A percentile compares a stretch with the other conserved stretches of the same genome.
Conservation (phyloP, 2,888 invertebrate genomes). For the Selenia dentaria region DNA sequence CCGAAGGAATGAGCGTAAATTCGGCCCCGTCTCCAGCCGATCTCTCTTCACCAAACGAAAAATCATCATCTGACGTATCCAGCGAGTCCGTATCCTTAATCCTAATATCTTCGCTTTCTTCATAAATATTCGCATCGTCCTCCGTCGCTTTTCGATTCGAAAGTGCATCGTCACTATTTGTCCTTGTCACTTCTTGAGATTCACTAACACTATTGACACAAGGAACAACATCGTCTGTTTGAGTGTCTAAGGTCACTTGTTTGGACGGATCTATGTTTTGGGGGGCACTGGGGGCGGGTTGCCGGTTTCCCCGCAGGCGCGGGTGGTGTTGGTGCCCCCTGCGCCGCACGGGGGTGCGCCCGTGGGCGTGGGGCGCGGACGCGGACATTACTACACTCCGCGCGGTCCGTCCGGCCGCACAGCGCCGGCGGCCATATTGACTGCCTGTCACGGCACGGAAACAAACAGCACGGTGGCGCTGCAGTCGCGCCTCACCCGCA, state of each 20-base stretch:
- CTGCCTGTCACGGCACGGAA: conserved; percentile 54
- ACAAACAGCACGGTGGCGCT: conserved; percentile 60
- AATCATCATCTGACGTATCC: conserved; percentile 71
- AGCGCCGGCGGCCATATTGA: conserved; percentile 86
- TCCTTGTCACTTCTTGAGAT: conserved; percentile 83
- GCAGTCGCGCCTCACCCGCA: conserved; percentile 55
- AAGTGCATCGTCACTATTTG: conserved; percentile 84
- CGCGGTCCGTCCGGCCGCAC: conserved; percentile 77
- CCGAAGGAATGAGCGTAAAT: conserved; percentile 56
- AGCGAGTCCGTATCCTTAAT: conserved; percentile 59
- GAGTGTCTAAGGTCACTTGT: conserved; percentile 73
- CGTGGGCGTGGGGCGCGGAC: conserved; percentile 83
- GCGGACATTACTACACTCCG: conserved; percentile 82
- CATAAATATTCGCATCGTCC: conserved; percentile 66
- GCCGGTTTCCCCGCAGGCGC: conserved; percentile 86
- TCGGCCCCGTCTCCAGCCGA: conserved; percentile 78
- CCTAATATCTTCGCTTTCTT: conserved; percentile 68
- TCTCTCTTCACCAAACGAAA: conserved; percentile 71
- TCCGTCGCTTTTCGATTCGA: conserved; percentile 73
- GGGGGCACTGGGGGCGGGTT: conserved; percentile 74
- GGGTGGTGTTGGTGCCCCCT: conserved; percentile 91
- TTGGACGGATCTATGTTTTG: conserved; percentile 68
- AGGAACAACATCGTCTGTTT: conserved; percentile 81
- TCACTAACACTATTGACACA: conserved; percentile 84
- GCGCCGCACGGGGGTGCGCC: conserved; percentile 86